These are phyloP conservation scores for Ataeniobius toweri DNA, from an alignment of 2,797 vertebrate species.

Conservation along the genomic window DNA sequence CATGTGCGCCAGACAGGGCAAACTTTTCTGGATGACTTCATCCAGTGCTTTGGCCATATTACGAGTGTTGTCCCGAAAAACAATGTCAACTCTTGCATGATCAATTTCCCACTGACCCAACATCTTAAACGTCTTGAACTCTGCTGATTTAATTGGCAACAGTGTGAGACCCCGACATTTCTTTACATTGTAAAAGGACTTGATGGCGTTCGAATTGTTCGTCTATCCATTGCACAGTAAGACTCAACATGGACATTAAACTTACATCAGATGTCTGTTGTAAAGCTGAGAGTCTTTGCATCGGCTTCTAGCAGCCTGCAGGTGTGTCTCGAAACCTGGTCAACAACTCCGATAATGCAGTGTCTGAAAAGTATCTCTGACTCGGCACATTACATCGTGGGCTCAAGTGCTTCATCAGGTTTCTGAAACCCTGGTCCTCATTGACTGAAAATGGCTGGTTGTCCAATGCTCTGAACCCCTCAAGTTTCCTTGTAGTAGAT, in stretches of 20 bases:
- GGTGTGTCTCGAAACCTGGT: too few species aligned
- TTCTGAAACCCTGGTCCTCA: too few species aligned
- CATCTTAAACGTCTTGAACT: neutral
- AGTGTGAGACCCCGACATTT: conserved; percentile 1
- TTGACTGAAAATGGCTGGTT: neutral
- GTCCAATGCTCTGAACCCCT: neutral
- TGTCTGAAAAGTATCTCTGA: too few species aligned
- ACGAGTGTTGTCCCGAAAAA: neutral
- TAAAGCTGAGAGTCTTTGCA: too few species aligned
- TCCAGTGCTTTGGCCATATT: conserved; percentile 1
- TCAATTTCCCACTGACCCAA: neutral
- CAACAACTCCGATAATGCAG: too few species aligned
- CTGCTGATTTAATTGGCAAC: conserved; percentile 1
- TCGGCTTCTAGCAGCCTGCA: too few species aligned
- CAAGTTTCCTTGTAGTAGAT: neutral
- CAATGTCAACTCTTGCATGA: neutral
- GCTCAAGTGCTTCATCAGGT: too few species aligned
- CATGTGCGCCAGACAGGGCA: neutral
- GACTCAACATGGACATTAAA: neutral
- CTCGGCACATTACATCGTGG: too few species aligned
- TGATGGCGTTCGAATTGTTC: neutral
- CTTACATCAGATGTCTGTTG: neutral
- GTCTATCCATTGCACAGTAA: neutral
- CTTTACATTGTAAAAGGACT: neutral
- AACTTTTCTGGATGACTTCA: neutral